Evolutionary conservation across 2,113 vertebrate genomes (phyloP).

Genomic region (Pyrgilauda ruficollis): DNA sequence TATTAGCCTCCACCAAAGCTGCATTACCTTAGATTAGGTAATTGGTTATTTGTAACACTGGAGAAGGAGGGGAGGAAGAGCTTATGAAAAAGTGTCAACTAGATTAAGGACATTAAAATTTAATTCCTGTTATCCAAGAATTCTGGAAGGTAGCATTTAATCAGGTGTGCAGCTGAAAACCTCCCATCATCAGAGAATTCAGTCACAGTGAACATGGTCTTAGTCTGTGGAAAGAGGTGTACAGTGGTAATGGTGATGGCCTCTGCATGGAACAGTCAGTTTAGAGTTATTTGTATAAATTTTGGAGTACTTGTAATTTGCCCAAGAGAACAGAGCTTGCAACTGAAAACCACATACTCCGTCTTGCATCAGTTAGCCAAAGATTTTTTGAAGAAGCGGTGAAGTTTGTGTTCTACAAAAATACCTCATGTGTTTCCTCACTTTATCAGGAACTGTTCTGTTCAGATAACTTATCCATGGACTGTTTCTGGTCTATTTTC

Average conservation of each 20-base stretch:
- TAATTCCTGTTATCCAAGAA: constrained; percentile 45
- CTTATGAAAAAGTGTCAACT: constrained; percentile 46
- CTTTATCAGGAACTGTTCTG: background rate
- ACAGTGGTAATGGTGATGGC: background rate
- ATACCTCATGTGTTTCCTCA: background rate
- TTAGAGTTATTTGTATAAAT: background rate
- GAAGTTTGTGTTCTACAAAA: background rate
- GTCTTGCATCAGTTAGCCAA: background rate
- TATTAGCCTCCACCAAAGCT: constrained; percentile 59
- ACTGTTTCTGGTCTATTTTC: background rate
- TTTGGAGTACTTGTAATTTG: background rate
- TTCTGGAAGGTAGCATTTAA: constrained; percentile 22
- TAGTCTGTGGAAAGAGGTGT: background rate
- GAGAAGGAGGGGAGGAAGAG: background rate
- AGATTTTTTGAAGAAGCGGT: background rate
- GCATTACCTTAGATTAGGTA: constrained; percentile 66
- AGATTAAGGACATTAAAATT: constrained; percentile 43
- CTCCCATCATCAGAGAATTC: background rate
- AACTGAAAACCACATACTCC: background rate
- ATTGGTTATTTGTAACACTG: constrained; percentile 64
- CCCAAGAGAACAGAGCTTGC: background rate
- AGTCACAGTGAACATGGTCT: background rate
- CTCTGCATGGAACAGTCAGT: background rate
- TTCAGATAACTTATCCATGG: background rate
- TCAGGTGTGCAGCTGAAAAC: background rate